Evolutionary conservation across 2,113 vertebrate genomes (phyloP).

Genomic region (Atherinomorus stipes): DNA sequence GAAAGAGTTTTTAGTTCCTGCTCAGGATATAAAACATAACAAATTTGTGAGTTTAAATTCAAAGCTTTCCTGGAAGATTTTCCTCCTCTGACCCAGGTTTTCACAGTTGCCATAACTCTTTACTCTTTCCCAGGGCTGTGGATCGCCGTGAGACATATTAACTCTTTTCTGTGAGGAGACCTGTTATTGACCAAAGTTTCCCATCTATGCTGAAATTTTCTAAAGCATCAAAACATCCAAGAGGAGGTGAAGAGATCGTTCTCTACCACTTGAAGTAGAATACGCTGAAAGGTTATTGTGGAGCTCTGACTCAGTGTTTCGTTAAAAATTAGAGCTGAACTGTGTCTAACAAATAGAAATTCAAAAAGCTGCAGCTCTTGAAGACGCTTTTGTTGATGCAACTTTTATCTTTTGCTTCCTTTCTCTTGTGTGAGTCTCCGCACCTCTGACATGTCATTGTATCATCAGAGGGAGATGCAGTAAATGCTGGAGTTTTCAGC

Average conservation of each 20-base stretch:
- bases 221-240: not conserved
- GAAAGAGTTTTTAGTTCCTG: no score
- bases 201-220: not conserved
- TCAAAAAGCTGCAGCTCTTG: not conserved
- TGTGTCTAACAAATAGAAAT: slow-evolving; percentile 8
- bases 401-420: slow-evolving; percentile 22
- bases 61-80: not conserved
- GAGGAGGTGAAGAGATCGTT: not conserved
- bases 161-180: not conserved
- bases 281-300: not conserved
- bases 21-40: no score
- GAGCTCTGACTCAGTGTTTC: not conserved
- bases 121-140: not conserved
- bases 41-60: no score
- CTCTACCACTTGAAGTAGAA: not conserved
- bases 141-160: not conserved
- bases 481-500: slow-evolving; percentile 6
- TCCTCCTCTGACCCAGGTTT: not conserved
- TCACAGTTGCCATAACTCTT: not conserved
- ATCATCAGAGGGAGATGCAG: not conserved
- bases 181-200: not conserved
- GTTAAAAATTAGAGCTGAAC: not conserved
- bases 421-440: not conserved
- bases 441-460: slow-evolving; percentile 10
- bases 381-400: slow-evolving; percentile 3